Conservation (phyloP, 2,888 invertebrate genomes). For the Drosophila quinaria region DNA sequence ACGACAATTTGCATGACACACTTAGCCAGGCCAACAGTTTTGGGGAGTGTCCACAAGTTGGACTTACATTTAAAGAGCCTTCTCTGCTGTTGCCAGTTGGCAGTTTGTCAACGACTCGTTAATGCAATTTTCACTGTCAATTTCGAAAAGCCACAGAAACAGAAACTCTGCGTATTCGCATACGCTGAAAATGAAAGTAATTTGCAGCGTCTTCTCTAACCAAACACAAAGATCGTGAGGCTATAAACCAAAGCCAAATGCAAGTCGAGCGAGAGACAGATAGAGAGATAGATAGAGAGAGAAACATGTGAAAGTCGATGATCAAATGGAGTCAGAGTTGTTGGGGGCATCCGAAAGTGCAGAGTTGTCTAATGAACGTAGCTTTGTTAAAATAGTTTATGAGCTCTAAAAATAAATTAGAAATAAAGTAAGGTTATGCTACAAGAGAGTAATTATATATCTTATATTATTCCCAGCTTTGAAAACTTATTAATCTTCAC, state of each 20-base stretch:
- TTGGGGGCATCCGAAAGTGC: conserved; percentile 57
- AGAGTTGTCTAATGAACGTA: conserved; percentile 46
- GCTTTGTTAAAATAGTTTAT: conserved; percentile 12
- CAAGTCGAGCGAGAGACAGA: conserved; percentile 21
- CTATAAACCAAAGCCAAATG: conserved; percentile 47
- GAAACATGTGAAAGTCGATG: conserved; percentile 58
- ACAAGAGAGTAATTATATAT: not conserved
- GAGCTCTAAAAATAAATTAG: conserved; percentile 1
- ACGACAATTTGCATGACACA: conserved; percentile 76
- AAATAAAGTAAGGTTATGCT: conserved; percentile 8
- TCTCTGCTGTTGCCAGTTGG: conserved; percentile 36
- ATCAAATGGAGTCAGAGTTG: conserved; percentile 31
- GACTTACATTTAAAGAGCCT: conserved; percentile 51
- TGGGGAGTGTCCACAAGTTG: conserved; percentile 49
- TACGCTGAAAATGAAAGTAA: conserved; percentile 60
- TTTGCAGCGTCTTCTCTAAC: conserved; percentile 60
- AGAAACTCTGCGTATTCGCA: conserved; percentile 11
- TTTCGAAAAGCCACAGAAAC: conserved; percentile 58
- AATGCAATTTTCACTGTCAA: conserved; percentile 72
- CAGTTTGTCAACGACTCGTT: conserved; percentile 61
- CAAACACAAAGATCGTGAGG: conserved; percentile 65
- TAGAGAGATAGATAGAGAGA: conserved; percentile 16
- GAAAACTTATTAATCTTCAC: conserved; percentile 5
- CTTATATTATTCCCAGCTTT: not conserved
- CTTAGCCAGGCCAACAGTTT: conserved; percentile 50